Evolutionary conservation across 2,797 vertebrate genomes (phyloP), one percentile per base, ranked within the genome.

Genomic region (Telmatherina bonti): DNA sequence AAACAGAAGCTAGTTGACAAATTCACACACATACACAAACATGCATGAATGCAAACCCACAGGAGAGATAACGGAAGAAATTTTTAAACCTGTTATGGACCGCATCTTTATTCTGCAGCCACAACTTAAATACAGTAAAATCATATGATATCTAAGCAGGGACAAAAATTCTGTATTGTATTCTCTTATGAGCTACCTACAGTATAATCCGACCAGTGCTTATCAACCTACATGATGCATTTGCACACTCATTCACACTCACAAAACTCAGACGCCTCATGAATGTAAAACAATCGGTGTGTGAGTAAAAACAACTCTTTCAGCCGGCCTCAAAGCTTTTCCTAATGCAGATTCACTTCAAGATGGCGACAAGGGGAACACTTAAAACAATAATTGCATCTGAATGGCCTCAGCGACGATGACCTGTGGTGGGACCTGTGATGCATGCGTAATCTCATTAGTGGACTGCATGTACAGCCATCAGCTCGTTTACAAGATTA

Each of bases 371-470:
- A 30, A 86, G 85, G 89, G 82, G 66, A 88, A 87, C 83, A 88
- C 91, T 91, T 91, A 86, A 92, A 93, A 89, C 85, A 92, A 88
- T 92, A 92, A 93, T 82, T 87, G 92, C 91, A 89, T 92, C 91
- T 90, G 88, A 86, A 86, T 77, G 84, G 81, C 82, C 88, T 93
- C 86, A 82, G 89, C 71, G 66, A 89, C 75, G 75, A 86, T 93
- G 94, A 94, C 93, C 94, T 82, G 81, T 83, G 91, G 91, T 89
- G 94, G 85, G 91, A 87, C 90, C 91, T 87, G 84, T 72, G 75
- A 92, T 90, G 91, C 91, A 86, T 91, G 91, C 93, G 91, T 95
- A 96, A 95, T 94, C 93, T 94, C 91, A 93, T 93, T 96, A 93
- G 91, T 77, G 81, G 76, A 88, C 89, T 67, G 78, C 87, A 83